Conservation (phyloP, 37 sponge, comb jelly and placozoan genomes). For the Haliclona indistincta region DNA sequence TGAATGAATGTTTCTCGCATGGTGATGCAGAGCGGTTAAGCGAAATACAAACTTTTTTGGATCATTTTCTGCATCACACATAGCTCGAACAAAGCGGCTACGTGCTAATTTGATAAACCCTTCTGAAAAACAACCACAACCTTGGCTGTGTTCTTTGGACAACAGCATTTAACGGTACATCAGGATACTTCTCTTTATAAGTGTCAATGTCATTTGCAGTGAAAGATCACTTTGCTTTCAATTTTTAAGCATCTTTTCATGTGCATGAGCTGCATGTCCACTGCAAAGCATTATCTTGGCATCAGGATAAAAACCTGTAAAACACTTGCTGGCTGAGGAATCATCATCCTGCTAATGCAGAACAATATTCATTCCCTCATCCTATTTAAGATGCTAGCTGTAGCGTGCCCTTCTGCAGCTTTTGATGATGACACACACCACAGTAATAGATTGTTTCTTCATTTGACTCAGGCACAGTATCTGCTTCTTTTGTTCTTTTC, state of each 20-base stretch:
- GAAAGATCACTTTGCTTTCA: neutral
- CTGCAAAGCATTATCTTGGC: conserved; percentile 40
- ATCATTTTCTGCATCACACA: conserved; percentile 1
- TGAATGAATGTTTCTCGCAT: too few relatives aligned
- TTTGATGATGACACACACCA: conserved; percentile 5
- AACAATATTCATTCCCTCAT: too few relatives aligned
- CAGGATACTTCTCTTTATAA: neutral
- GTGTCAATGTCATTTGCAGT: neutral
- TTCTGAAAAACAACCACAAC: conserved; percentile 29
- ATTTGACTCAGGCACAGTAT: too few relatives aligned
- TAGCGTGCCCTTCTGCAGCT: too few relatives aligned
- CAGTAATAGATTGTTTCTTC: neutral
- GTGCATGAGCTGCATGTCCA: conserved; percentile 34
- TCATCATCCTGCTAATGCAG: too few relatives aligned
- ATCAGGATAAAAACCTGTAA: neutral
- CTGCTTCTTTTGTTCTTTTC: too few relatives aligned
- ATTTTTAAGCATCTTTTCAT: neutral
- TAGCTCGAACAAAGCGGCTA: neutral
- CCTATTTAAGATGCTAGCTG: too few relatives aligned
- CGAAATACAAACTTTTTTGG: conserved; percentile 4
- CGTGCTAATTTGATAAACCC: conserved; percentile 8
- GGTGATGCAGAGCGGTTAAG: too few relatives aligned
- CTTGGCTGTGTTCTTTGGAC: neutral
- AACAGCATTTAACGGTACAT: conserved; percentile 21
- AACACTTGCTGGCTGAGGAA: too few relatives aligned